Conservation (phyloP, 1,140 invertebrate genomes). For the Tetramorium simillimum region DNA sequence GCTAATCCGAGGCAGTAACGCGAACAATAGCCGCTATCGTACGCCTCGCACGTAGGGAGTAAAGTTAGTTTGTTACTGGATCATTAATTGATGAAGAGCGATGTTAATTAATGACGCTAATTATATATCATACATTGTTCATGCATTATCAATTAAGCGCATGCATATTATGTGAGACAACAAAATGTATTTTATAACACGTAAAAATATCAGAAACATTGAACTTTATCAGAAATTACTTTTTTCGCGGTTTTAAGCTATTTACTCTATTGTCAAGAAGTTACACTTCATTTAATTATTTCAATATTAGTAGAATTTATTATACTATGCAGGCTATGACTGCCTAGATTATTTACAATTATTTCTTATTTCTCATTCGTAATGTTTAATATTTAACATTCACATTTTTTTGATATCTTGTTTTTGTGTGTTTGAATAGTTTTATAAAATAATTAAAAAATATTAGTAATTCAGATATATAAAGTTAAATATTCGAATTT, state of each 20-base stretch:
- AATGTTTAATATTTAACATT: not conserved
- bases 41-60: not conserved
- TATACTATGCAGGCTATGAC: not conserved
- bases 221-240: not conserved
- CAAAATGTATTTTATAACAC: not conserved
- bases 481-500: not conserved
- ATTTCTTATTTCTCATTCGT: not conserved
- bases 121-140: conserved; percentile 6
- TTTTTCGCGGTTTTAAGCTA: not conserved
- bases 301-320: not conserved
- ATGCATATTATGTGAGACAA: not conserved
- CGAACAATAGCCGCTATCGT: conserved; percentile 49
- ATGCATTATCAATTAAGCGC: not conserved
- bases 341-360: not conserved
- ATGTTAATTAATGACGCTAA: conserved; percentile 32
- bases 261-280: not conserved
- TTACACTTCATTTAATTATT: not conserved
- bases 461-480: not conserved
- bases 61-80: conserved; percentile 29
- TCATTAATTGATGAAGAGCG: conserved; percentile 27
- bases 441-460: too few species aligned
- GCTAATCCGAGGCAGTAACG: conserved; percentile 26
- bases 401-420: not conserved
- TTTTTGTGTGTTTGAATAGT: not conserved
- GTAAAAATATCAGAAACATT: not conserved